Evolutionary conservation across 2,888 invertebrate species (phyloP), one percentile per base, ranked within the genome.

Genomic region (Orthonevra nobilis): DNA sequence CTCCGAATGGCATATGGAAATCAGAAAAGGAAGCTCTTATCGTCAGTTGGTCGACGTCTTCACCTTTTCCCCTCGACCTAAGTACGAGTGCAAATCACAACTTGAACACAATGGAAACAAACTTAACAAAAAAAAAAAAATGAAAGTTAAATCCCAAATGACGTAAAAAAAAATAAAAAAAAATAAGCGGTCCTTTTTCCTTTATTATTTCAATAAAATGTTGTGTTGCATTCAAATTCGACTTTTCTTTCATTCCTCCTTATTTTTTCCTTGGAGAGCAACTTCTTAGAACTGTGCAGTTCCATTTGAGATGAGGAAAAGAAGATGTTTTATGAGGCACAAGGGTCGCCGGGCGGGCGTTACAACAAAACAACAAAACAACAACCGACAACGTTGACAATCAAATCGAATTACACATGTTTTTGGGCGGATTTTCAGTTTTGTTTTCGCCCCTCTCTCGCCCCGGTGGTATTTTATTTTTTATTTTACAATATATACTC

Each of bases 351-450:
- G n/a, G 28, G 36, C 50, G 15, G 42, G n/a, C n/a, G n/a, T n/a
- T 40, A 66, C 34, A 56, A 54, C 46, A 46, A 34, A 58, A 5
- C 23, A 23, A 23, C 23, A 23, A n/a, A n/a, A n/a, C n/a, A n/a
- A n/a, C 23, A 23, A 17, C 26, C 46, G 54, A 34, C 58, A 34
- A 26, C 19, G 54, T 17, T 36, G 58, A 23, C 52, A 38, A 61
- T 61, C 40, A 63, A 75, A 75, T 75, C 69, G 69, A 75, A 63
- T 69, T 56, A 75, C 54, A 69, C 56, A 63, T 69, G 61, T 74
- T 74, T 56, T 54, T 26, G 46, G 38, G 68, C 26, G 40, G 60
- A 38, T 54, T 34, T 56, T 48, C 52, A 46, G 38, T 15, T 44
- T 44, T 17, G 6, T 46, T 40, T 28, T 14, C n/a, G 19, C 10